Percentiles rank a stretch among this genome's conserved stretches.
Evolutionary conservation across 2,888 invertebrate genomes (phyloP).

Genomic region (Helobdella robusta): DNA sequence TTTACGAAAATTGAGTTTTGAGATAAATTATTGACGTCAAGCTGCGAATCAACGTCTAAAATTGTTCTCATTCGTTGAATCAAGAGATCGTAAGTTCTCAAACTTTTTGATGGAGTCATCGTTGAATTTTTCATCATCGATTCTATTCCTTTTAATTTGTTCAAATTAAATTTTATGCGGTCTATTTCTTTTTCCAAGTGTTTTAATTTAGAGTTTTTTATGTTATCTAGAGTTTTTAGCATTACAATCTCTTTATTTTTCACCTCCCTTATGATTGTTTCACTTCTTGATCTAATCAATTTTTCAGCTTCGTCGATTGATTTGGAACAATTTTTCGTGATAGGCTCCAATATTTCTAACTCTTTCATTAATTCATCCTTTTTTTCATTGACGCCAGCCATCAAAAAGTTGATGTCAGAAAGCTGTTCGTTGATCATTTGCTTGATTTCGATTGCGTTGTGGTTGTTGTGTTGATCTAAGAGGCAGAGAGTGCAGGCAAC

Average conservation of each 20-base stretch:
- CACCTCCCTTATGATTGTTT: constrained; percentile 28
- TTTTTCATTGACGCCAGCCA: constrained; percentile 28
- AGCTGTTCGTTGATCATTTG: constrained; percentile 31
- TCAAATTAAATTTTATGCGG: constrained; percentile 28
- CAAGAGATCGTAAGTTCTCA: constrained; percentile 23
- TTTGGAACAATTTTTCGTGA: constrained; percentile 29
- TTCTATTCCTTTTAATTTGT: constrained; percentile 29
- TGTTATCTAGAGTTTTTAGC: constrained; percentile 29
- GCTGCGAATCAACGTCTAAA: constrained; percentile 27
- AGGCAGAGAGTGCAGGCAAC: constrained; percentile 36
- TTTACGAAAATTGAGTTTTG: not conserved
- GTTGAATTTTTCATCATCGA: constrained; percentile 26
- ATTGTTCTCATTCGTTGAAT: constrained; percentile 35
- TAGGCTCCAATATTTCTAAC: constrained; percentile 29
- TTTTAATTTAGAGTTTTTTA: constrained; percentile 30
- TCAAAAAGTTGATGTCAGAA: constrained; percentile 30
- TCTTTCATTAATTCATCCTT: constrained; percentile 27
- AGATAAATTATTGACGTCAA: not conserved
- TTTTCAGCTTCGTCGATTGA: constrained; percentile 33
- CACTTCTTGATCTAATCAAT: constrained; percentile 31
- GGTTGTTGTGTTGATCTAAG: constrained; percentile 34
- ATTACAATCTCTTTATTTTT: constrained; percentile 30
- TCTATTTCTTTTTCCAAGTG: constrained; percentile 30
- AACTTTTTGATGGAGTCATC: constrained; percentile 4
- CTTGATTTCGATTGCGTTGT: constrained; percentile 31